A percentile compares a stretch with the other conserved stretches of the same genome.
These are phyloP conservation scores for Plebejus anna DNA, from an alignment of 2,888 invertebrate species.

Conservation along the genomic window DNA sequence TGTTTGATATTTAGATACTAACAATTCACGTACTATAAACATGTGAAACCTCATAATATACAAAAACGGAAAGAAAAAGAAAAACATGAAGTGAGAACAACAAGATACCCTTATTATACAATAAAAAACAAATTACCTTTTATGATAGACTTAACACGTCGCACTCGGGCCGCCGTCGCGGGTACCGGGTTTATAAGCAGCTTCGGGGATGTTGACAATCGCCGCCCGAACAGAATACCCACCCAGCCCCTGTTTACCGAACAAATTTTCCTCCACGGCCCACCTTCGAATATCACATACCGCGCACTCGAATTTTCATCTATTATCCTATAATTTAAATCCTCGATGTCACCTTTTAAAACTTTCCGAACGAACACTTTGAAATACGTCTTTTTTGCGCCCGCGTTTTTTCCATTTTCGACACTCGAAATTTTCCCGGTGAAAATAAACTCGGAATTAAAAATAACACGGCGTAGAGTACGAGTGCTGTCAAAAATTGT, in stretches of 20 bases:
- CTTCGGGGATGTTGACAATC: slow-evolving; percentile 58
- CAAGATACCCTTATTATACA: background rate
- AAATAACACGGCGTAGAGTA: slow-evolving; percentile 61
- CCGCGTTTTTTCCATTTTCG: slow-evolving; percentile 50
- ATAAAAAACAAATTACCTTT: slow-evolving; percentile 58
- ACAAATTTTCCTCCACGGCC: slow-evolving; percentile 51
- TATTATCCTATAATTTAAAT: slow-evolving; percentile 64
- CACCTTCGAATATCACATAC: slow-evolving; percentile 63
- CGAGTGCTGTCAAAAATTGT: slow-evolving; percentile 68
- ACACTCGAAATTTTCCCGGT: slow-evolving; percentile 73
- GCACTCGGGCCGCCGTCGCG: slow-evolving; percentile 62
- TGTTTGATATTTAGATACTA: too few relatives aligned
- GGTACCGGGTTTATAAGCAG: slow-evolving; percentile 68
- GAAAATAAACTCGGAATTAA: slow-evolving; percentile 69
- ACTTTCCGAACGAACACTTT: slow-evolving; percentile 72
- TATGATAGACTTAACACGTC: slow-evolving; percentile 65
- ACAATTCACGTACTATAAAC: background rate
- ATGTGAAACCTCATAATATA: background rate
- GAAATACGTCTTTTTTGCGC: slow-evolving; percentile 60
- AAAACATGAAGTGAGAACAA: background rate
- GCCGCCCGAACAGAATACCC: slow-evolving; percentile 60
- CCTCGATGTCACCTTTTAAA: slow-evolving; percentile 68
- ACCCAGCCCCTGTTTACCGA: slow-evolving; percentile 52
- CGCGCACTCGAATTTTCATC: slow-evolving; percentile 64
- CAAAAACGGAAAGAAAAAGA: background rate